Conservation (phyloP, 2,113 vertebrate genomes). For the Ctenodactylus gundi region DNA sequence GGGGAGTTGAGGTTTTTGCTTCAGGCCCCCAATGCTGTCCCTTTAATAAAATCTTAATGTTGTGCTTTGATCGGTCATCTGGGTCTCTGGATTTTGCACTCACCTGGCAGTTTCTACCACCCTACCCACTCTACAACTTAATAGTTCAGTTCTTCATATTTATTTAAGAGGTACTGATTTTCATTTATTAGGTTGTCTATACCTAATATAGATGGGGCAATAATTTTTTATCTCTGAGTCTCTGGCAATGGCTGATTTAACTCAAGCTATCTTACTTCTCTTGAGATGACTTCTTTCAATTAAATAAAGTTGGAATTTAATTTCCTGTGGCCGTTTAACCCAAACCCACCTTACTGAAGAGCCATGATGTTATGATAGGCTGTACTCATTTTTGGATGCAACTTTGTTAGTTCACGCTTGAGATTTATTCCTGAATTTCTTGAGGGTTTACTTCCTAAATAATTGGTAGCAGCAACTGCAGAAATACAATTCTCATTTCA, state of each 20-base stretch:
- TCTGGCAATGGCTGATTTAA: background rate
- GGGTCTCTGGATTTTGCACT: too few species aligned
- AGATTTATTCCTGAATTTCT: background rate
- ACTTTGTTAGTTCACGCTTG: conserved; percentile 17
- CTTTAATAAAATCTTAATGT: too few species aligned
- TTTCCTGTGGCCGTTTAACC: background rate
- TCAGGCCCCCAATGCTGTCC: too few species aligned
- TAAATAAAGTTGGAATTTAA: background rate
- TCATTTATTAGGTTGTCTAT: background rate
- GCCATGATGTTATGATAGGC: background rate
- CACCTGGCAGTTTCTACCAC: too few species aligned
- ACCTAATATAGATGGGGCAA: background rate
- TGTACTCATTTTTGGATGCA: background rate
- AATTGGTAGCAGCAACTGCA: conserved; percentile 43
- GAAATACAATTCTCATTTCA: conserved; percentile 47
- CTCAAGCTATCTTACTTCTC: background rate
- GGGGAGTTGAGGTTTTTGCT: too few species aligned
- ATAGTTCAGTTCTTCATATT: background rate
- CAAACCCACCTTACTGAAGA: background rate
- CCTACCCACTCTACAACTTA: too few species aligned
- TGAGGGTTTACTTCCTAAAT: conserved; percentile 39
- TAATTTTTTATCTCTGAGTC: background rate
- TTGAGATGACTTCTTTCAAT: background rate
- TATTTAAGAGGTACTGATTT: background rate
- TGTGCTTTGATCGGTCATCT: too few species aligned